Conservation (phyloP, 2,888 invertebrate species). For the Penaeus monodon region DNA sequence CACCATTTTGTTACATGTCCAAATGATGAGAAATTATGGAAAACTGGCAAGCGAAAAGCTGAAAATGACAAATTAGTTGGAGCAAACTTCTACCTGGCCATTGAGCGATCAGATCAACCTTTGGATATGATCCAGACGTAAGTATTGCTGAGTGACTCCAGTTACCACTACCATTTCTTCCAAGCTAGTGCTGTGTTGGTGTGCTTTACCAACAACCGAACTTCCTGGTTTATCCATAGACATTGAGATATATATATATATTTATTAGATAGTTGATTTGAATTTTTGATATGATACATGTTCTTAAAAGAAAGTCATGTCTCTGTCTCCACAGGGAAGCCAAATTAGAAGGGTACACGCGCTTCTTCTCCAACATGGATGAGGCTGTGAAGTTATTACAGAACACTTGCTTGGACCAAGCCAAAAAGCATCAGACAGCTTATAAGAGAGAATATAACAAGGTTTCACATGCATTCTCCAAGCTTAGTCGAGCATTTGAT, state of each 20-base stretch:
- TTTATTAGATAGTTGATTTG: too few relatives aligned
- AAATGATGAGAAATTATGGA: conserved; percentile 97
- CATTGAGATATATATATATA: too few relatives aligned
- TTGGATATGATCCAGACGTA: conserved; percentile 74
- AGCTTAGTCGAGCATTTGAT: conserved; percentile 83
- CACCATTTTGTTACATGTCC: conserved; percentile 93
- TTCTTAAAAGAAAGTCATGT: background rate
- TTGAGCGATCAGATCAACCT: conserved; percentile 86
- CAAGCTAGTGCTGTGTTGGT: too few relatives aligned
- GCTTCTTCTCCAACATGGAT: conserved; percentile 88
- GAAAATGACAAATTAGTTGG: conserved; percentile 93
- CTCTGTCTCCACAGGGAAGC: conserved; percentile 75
- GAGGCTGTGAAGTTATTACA: conserved; percentile 86
- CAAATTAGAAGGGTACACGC: conserved; percentile 85
- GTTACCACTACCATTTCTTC: background rate
- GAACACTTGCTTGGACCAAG: conserved; percentile 84
- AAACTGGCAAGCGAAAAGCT: conserved; percentile 93
- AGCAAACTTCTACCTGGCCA: conserved; percentile 89
- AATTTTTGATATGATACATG: background rate
- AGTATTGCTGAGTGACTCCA: conserved; percentile 67
- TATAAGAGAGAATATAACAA: conserved; percentile 92
- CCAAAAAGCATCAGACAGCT: conserved; percentile 86
- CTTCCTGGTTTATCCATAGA: too few relatives aligned
- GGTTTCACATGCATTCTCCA: conserved; percentile 87
- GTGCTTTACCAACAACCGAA: too few relatives aligned